Base-by-base conservation (phyloP, 2,888 invertebrate genomes). In the Agonopterix subpropinquella region DNA sequence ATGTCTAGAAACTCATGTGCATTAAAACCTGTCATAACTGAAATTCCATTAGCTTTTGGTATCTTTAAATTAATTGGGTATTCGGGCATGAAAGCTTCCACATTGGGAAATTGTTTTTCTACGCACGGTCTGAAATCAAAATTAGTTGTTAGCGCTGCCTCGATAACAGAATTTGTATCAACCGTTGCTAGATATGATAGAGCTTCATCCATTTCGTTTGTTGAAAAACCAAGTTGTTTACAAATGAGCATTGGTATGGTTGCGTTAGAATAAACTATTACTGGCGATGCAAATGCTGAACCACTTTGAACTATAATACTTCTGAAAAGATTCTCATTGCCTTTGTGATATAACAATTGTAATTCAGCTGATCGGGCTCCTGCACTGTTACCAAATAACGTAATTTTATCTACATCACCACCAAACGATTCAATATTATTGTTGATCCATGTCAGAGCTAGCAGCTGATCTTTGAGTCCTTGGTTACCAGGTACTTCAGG, bases 401-500 rank as follows among this genome's bases (percentile, higher is more conserved):
- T 79, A 4, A 81, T 65, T 48, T 68, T 65, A 11, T 67, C 58
- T 0, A 51, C 50, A 50, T 81, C 72, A 2, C 81, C 80, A 4
- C 79, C 79, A 50, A 80, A 81, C 1, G 61, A 62, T 39, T 56
- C 64, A 10, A 81, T 77, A 48, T 81, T 77, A 1, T 74, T 57
- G 45, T 58, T 70, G 0, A 80, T 48, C 80, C 80, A 81, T 50
- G 58, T 62, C 7, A 81, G 36, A 8, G 73, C 80, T 15, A 65
- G 28, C 0, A 64, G 48, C 53, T 80, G 81, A 49, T 81, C 81
- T 59, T 28, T 78, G 1, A 80, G 53, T 0, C 79, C 80, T 51
- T 77, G 73, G 45, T 80, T 81, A 0, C 81, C 83, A 0, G 80
- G 74, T 0, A 77, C 65, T 44, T 70, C 74, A 1, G 76, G 73